These are phyloP conservation scores for Elymnias hypermnestra DNA, from an alignment of 1,140 invertebrate species.

Conservation along the genomic window DNA sequence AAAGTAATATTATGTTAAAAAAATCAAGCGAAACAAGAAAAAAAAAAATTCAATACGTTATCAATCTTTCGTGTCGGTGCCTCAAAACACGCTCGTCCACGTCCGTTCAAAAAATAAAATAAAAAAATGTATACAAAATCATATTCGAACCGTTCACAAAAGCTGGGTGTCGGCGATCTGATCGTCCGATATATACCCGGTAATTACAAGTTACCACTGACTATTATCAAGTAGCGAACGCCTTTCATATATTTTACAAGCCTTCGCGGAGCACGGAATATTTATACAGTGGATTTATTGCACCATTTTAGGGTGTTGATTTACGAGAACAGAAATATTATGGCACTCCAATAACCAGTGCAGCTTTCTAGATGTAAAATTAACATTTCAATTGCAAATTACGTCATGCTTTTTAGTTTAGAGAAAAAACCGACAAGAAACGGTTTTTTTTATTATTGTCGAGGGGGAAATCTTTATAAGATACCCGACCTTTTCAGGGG, in stretches of 20 bases:
- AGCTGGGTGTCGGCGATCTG: conserved; percentile 54
- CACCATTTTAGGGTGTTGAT: conserved; percentile 39
- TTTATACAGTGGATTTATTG: conserved; percentile 68
- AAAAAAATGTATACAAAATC: conserved; percentile 1
- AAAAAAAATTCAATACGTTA: conserved; percentile 1
- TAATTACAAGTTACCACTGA: conserved; percentile 66
- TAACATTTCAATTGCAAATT: not conserved
- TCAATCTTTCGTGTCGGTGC: conserved; percentile 3
- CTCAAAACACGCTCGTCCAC: not conserved
- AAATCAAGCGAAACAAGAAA: no score
- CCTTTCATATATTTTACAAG: conserved; percentile 69
- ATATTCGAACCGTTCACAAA: conserved; percentile 24
- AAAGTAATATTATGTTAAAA: no score
- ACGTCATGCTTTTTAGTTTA: no score
- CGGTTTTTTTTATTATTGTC: no score
- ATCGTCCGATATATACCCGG: conserved; percentile 47
- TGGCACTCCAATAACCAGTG: not conserved
- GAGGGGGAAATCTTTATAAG: no score
- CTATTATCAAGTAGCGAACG: conserved; percentile 69
- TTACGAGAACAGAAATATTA: conserved; percentile 26
- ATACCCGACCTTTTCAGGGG: no score
- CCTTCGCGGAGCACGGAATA: conserved; percentile 47
- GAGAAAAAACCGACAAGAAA: no score
- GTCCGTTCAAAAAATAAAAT: not conserved
- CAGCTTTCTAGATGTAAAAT: not conserved